Conservation (phyloP, 2,113 vertebrate genomes). For the Antechinus stuartii region DNA sequence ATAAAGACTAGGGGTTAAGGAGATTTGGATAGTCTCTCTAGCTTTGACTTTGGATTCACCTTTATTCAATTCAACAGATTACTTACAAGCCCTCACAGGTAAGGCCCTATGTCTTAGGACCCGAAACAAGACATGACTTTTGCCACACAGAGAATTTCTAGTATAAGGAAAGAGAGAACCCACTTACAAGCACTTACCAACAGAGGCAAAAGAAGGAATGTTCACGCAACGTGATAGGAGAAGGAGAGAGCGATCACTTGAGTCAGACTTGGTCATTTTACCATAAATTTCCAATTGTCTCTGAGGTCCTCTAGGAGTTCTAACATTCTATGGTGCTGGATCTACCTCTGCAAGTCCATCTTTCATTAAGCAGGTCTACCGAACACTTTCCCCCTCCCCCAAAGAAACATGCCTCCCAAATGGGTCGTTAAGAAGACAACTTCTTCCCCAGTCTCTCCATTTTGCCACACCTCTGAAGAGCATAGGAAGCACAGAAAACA, state of each 20-base stretch:
- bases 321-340: not conserved
- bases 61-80: not conserved
- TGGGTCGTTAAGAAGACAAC: not conserved
- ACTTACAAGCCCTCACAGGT: not conserved
- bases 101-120: not conserved
- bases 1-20: not conserved
- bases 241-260: not conserved
- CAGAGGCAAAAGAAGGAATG: not conserved
- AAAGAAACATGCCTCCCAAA: not conserved
- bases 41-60: not conserved
- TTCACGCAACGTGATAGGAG: not conserved
- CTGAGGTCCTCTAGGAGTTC: not conserved
- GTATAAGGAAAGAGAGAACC: not conserved
- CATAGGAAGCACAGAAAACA: not conserved
- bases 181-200: not conserved
- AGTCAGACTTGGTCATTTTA: not conserved
- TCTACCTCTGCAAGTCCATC: not conserved
- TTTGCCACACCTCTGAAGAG: not conserved
- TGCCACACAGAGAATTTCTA: not conserved
- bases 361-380: not conserved
- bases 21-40: not conserved
- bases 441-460: not conserved
- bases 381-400: not conserved
- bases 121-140: not conserved
- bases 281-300: not conserved